A percentile compares a stretch with the other conserved stretches of the same genome.
phyloP scores from a whole-genome alignment of 2,888 invertebrate genomes.

The Melanotus villosus region DNA sequence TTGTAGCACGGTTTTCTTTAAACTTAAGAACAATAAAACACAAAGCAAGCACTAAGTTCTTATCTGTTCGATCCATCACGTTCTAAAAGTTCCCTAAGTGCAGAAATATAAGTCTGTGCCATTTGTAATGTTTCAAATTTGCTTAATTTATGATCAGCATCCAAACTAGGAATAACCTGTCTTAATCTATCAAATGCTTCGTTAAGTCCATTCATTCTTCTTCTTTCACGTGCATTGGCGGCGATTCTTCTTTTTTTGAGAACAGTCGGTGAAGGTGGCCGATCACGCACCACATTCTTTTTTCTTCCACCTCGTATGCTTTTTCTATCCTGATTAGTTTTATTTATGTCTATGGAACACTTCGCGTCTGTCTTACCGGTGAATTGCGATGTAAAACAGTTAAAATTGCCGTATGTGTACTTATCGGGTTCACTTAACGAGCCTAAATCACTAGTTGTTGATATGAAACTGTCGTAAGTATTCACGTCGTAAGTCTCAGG shows the following conservation, averaged over 20 bases:
- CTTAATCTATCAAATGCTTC: conserved; percentile 80
- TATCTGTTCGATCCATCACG: conserved; percentile 55
- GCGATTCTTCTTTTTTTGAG: conserved; percentile 76
- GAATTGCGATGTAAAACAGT: conserved; percentile 57
- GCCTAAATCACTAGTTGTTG: conserved; percentile 58
- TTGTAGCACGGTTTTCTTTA: too few species aligned
- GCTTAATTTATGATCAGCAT: conserved; percentile 79
- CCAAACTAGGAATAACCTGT: conserved; percentile 79
- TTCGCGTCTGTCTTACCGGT: conserved; percentile 44
- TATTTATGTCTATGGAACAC: conserved; percentile 46
- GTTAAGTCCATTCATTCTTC: conserved; percentile 81
- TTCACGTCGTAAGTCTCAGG: conserved; percentile 60
- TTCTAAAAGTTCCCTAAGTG: conserved; percentile 75
- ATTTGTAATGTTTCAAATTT: conserved; percentile 86
- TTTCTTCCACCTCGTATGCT: conserved; percentile 54
- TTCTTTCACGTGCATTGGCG: conserved; percentile 80
- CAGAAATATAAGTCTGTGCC: conserved; percentile 82
- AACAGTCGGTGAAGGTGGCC: conserved; percentile 68
- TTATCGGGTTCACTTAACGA: conserved; percentile 60
- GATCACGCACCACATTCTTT: conserved; percentile 56
- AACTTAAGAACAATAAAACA: too few species aligned
- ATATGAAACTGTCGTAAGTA: conserved; percentile 62
- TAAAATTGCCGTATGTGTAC: conserved; percentile 59
- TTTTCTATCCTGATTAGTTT: conserved; percentile 45
- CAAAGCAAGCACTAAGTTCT: too few species aligned